phyloP scores from a whole-genome alignment of 1,140 invertebrate genomes.

The Agrilus planipennis region DNA sequence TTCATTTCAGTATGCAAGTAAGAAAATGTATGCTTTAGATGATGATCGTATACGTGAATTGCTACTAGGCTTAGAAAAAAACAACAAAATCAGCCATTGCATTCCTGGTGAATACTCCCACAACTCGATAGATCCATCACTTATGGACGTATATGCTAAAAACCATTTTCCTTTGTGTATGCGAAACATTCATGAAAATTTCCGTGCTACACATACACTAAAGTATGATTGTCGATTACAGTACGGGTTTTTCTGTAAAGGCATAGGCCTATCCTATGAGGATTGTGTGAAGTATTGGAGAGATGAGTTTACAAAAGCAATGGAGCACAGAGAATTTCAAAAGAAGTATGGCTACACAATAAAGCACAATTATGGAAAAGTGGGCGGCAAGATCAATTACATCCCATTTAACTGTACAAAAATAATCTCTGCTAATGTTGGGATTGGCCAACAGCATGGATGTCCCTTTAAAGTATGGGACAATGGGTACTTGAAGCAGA shows the following conservation, averaged over 20 bases:
- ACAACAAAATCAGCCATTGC: too few relatives aligned
- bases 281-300: conserved; percentile 62
- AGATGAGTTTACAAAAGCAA: conserved; percentile 80
- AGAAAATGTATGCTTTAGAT: conserved; percentile 51
- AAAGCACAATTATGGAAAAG: conserved; percentile 90
- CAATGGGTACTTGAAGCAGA: conserved; percentile 54
- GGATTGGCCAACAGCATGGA: conserved; percentile 76
- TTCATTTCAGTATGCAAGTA: conserved; percentile 9
- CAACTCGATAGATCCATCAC: conserved; percentile 37
- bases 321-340: conserved; percentile 86
- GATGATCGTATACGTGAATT: conserved; percentile 69
- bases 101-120: too few relatives aligned
- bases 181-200: conserved; percentile 49
- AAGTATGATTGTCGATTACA: conserved; percentile 80
- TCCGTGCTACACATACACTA: conserved; percentile 74
- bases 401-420: conserved; percentile 86
- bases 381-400: conserved; percentile 83
- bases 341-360: conserved; percentile 88
- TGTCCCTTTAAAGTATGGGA: conserved; percentile 88
- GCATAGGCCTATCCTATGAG: conserved; percentile 34
- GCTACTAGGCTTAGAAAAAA: conserved; percentile 51
- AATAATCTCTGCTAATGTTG: conserved; percentile 70
- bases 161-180: conserved; percentile 78
- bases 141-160: conserved; percentile 55
- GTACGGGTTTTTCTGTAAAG: conserved; percentile 93